A percentile compares a stretch with the other conserved stretches of the same genome.
Evolutionary conservation across 2,888 invertebrate genomes (phyloP).

Genomic region (Dolichomitus sp.): DNA sequence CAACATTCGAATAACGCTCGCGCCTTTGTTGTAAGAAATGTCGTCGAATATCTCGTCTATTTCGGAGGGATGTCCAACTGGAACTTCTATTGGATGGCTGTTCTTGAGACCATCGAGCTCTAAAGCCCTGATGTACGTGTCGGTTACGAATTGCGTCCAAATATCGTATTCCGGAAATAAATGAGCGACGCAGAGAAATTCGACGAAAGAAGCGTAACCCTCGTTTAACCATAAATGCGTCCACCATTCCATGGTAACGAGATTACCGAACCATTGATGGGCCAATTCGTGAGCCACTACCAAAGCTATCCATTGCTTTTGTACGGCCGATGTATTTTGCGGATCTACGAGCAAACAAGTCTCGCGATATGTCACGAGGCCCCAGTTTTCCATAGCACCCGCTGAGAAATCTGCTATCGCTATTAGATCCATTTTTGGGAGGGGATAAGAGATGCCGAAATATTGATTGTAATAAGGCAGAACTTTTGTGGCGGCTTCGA

Average conservation of each 20-base stretch:
- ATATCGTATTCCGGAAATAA: slow-evolving; percentile 98
- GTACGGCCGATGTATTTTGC: slow-evolving; percentile 94
- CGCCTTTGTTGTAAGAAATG: slow-evolving; percentile 98
- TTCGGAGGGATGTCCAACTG: slow-evolving; percentile 97
- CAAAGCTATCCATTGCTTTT: slow-evolving; percentile 95
- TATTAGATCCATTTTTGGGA: slow-evolving; percentile 98
- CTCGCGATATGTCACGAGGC: slow-evolving; percentile 91
- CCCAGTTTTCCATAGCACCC: slow-evolving; percentile 99
- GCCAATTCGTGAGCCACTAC: slow-evolving; percentile 97
- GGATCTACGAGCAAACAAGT: slow-evolving; percentile 96
- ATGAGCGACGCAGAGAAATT: slow-evolving; percentile 97
- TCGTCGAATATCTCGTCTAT: slow-evolving; percentile 99
- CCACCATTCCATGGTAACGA: slow-evolving; percentile 99
- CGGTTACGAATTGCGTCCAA: slow-evolving; percentile 98
- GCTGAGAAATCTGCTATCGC: slow-evolving; percentile 98
- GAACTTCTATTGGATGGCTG: slow-evolving; percentile 98
- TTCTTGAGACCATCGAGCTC: slow-evolving; percentile 96
- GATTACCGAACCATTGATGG: slow-evolving; percentile 99
- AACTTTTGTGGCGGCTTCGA: slow-evolving; percentile 96
- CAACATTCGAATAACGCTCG: slow-evolving; percentile 97
- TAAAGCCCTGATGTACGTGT: slow-evolving; percentile 94
- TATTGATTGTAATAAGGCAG: slow-evolving; percentile 98
- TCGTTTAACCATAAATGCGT: slow-evolving; percentile 98
- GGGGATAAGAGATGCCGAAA: slow-evolving; percentile 97
- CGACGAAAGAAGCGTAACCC: slow-evolving; percentile 98